Evolutionary conservation across 1,140 invertebrate species (phyloP).

Genomic region (Pseudomyrmex gracilis): DNA sequence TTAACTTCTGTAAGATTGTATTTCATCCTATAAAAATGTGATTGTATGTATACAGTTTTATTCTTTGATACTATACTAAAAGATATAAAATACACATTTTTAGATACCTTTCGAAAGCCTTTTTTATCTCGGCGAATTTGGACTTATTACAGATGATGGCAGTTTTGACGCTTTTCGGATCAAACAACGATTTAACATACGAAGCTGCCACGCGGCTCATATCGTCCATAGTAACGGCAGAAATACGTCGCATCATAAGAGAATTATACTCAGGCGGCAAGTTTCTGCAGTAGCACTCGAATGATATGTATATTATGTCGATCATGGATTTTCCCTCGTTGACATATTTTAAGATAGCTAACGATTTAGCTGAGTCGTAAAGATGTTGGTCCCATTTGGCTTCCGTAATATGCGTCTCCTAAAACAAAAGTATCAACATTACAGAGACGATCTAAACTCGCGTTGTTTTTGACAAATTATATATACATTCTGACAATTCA

Average conservation of each 20-base stretch:
- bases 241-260: constrained; percentile 89
- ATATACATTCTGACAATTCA: neutral
- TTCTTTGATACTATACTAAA: constrained; percentile 74
- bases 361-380: constrained; percentile 93
- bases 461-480: neutral
- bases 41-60: constrained; percentile 77
- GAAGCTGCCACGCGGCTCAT: constrained; percentile 88
- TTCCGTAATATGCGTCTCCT: constrained; percentile 89
- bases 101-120: constrained; percentile 89
- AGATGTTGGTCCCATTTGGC: constrained; percentile 89
- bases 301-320: constrained; percentile 89
- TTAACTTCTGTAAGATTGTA: constrained; percentile 83
- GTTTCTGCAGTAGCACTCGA: constrained; percentile 90
- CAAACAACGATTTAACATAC: constrained; percentile 90
- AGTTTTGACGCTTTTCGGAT: constrained; percentile 87
- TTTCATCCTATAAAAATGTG: constrained; percentile 82
- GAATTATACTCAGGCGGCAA: constrained; percentile 90
- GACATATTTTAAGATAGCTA: constrained; percentile 94
- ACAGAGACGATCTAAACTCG: neutral
- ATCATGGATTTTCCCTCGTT: constrained; percentile 90
- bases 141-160: constrained; percentile 92
- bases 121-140: constrained; percentile 89
- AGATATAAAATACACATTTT: constrained; percentile 53
- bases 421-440: constrained; percentile 63
- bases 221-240: constrained; percentile 88